phyloP scores from a whole-genome alignment of 2,888 invertebrate species.

The Drosophila cognata region DNA sequence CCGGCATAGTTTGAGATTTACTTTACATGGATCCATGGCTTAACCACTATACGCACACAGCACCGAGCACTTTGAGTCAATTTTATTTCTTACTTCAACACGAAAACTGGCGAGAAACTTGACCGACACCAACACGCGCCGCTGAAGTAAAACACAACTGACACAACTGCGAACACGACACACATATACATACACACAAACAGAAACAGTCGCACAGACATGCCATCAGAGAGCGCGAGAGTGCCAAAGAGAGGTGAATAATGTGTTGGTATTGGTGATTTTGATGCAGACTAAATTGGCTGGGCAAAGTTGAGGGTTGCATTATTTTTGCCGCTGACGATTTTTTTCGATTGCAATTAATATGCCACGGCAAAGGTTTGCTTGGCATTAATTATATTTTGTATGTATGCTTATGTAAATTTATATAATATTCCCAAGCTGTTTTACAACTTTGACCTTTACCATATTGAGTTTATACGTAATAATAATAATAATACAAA shows the following conservation, averaged over 20 bases:
- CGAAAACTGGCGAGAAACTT: slow-evolving; percentile 53
- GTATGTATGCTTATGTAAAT: not conserved
- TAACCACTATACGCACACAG: slow-evolving; percentile 16
- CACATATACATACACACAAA: slow-evolving; percentile 22
- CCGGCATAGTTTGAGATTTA: slow-evolving; percentile 63
- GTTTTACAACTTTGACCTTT: not conserved
- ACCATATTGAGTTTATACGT: not conserved
- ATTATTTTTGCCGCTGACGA: slow-evolving; percentile 15
- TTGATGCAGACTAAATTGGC: slow-evolving; percentile 36
- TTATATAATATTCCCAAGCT: not conserved
- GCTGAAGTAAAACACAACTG: slow-evolving; percentile 50
- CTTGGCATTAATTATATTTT: not conserved
- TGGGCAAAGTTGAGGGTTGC: slow-evolving; percentile 59
- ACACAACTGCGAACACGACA: slow-evolving; percentile 40
- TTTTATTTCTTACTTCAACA: slow-evolving; percentile 38
- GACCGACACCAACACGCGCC: slow-evolving; percentile 54
- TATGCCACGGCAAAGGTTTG: not conserved
- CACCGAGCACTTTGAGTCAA: slow-evolving; percentile 22
- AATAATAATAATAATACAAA: not conserved
- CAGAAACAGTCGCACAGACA: slow-evolving; percentile 10
- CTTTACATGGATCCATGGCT: slow-evolving; percentile 34
- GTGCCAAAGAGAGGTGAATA: slow-evolving; percentile 34
- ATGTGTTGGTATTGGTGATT: slow-evolving; percentile 24
- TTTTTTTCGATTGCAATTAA: not conserved
- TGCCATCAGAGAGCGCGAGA: slow-evolving; percentile 32